Evolutionary conservation across 2,113 vertebrate species (phyloP), one percentile per base, ranked within the genome.

Genomic region (Coptodon bakossiorum): DNA sequence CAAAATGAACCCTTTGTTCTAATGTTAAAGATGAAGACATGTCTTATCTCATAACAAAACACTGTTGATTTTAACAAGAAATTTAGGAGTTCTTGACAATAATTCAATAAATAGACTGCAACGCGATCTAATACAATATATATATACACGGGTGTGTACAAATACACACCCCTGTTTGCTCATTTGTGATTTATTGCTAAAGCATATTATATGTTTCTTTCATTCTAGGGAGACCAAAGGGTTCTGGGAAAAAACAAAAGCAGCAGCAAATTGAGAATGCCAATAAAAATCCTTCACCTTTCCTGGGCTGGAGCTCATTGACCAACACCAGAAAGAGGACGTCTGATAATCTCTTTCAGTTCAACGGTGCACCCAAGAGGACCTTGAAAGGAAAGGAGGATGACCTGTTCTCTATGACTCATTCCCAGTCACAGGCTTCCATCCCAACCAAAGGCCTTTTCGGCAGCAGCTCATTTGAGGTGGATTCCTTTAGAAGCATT

Each of bases 401-500:
- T 1, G 92, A 96, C 5, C 87, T 97, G 3, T 97, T 98, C 90
- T 95, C 96, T 0, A 83, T 96, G 48, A 38, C 92, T 92, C 90
- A 88, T 38, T 89, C 82, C 53, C 97, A 85, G 81, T 11, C 97
- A 1, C 95, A 97, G 43, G 83, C 87, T 43, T 92, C 94, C 14
- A 22, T 95, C 38, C 95, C 95, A 66, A 86, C 95, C 78, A 97
- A 97, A 91, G 95, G 95, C 1, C 96, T 99, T 87, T 99, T 99
- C 59, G 98, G 98, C 95, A 98, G 96, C 85, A 96, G 97, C 5
- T 96, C 97, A 27, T 99, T 99, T 54, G 97, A 98, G 1, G 97
- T 98, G 1, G 98, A 98, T 95, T 99, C 98, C 81, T 99, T 99
- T 76, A 97, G 98, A 94, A 98, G 98, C 95, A 98, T 99, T 90